Percentiles rank a stretch among this genome's conserved stretches.
phyloP scores from a whole-genome alignment of 2,113 vertebrate genomes.

The Siniperca knerii region DNA sequence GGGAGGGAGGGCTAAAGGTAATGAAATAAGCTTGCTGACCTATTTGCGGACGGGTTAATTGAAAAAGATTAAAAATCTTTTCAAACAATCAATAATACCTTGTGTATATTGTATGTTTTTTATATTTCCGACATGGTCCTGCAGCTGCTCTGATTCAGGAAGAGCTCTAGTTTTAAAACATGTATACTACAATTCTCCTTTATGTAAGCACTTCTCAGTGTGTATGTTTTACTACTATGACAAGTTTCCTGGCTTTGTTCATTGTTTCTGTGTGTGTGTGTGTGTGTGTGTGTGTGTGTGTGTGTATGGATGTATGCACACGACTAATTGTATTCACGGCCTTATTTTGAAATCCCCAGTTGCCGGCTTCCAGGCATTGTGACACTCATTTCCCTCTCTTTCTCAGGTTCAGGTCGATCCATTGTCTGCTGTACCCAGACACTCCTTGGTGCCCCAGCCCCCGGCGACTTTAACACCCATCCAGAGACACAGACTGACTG shows the following conservation, averaged over 20 bases:
- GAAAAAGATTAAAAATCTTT: not conserved
- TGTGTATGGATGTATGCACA: not conserved
- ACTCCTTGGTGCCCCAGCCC: slow-evolving; percentile 91
- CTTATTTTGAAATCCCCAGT: slow-evolving; percentile 72
- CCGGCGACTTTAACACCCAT: slow-evolving; percentile 80
- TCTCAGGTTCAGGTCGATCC: slow-evolving; percentile 92
- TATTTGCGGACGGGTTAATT: not conserved
- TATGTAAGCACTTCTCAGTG: slow-evolving; percentile 39
- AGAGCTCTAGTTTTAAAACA: slow-evolving; percentile 17
- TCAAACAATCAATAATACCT: not conserved
- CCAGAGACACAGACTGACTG: slow-evolving; percentile 50
- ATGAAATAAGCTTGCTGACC: slow-evolving; percentile 11
- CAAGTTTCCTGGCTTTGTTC: slow-evolving; percentile 74
- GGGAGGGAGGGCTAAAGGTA: not conserved
- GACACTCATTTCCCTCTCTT: slow-evolving; percentile 56
- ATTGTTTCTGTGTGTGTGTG: slow-evolving; percentile 25
- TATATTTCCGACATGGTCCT: not conserved
- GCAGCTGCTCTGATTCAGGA: slow-evolving; percentile 24
- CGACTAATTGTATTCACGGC: slow-evolving; percentile 39
- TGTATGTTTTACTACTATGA: slow-evolving; percentile 59
- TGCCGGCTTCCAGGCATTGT: slow-evolving; percentile 73
- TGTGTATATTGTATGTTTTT: not conserved
- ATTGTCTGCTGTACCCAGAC: slow-evolving; percentile 94
- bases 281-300: slow-evolving; percentile 14
- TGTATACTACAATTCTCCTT: slow-evolving; percentile 33